A percentile compares a stretch with the other conserved stretches of the same genome.
Evolutionary conservation across 2,888 invertebrate species (phyloP).

Genomic region (Oeneis ivallda): DNA sequence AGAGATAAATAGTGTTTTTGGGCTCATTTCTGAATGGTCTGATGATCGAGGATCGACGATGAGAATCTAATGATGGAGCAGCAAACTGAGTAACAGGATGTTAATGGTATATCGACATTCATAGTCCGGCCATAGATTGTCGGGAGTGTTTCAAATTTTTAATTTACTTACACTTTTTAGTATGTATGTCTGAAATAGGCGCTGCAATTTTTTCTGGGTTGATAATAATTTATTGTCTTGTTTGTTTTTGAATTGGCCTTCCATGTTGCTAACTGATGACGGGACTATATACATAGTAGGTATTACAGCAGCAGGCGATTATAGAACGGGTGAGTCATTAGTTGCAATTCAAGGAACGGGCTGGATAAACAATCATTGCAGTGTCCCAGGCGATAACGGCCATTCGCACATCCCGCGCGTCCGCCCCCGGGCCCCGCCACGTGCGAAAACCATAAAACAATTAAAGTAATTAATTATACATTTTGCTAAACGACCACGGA

Average conservation of each 20-base stretch:
- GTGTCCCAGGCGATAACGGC: conserved; percentile 77
- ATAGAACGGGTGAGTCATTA: conserved; percentile 73
- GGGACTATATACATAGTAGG: conserved; percentile 40
- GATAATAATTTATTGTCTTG: background rate
- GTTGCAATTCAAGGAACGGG: conserved; percentile 79
- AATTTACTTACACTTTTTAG: no score
- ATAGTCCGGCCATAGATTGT: no score
- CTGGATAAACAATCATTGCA: conserved; percentile 81
- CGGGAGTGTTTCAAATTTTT: no score
- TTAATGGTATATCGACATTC: no score
- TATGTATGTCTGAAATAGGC: no score
- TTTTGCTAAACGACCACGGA: conserved; percentile 28
- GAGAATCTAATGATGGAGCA: no score
- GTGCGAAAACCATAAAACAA: conserved; percentile 30
- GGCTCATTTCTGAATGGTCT: no score
- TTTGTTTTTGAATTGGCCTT: background rate
- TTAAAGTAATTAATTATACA: conserved; percentile 30
- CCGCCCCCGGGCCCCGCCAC: conserved; percentile 38
- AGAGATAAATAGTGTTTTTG: no score
- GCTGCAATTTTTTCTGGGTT: no score
- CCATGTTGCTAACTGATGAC: conserved; percentile 34
- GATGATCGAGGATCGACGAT: no score
- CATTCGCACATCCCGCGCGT: conserved; percentile 78
- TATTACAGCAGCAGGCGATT: conserved; percentile 55
- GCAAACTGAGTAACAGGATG: no score